Percentiles rank a stretch among this genome's conserved stretches.
Evolutionary conservation across 2,113 vertebrate genomes (phyloP).

Genomic region (Mustela lutreola): DNA sequence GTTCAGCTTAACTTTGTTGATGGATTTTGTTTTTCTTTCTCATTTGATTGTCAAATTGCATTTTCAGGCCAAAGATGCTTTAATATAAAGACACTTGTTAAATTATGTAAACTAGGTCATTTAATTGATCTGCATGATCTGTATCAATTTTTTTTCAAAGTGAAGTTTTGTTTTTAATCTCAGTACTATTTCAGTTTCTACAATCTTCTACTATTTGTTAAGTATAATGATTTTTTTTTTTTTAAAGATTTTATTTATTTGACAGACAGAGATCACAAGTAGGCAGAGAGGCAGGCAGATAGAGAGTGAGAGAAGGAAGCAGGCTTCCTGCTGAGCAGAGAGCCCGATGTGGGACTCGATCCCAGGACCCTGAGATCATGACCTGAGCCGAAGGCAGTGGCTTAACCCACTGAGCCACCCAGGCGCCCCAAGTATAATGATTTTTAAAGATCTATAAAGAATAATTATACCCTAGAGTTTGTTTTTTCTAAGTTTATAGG

Average conservation of each 20-base stretch:
- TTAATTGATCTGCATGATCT: not conserved
- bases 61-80: not conserved
- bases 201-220: not conserved
- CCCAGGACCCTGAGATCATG: no score
- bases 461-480: not conserved
- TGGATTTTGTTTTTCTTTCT: conserved; percentile 30
- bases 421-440: not conserved
- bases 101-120: not conserved
- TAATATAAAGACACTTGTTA: conserved; percentile 22
- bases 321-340: no score
- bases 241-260: no score
- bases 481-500: not conserved
- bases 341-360: no score
- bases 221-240: not conserved
- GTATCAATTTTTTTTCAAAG: not conserved
- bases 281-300: no score
- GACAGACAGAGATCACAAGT: no score
- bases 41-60: not conserved
- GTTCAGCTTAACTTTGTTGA: conserved; percentile 29
- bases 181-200: not conserved
- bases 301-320: no score
- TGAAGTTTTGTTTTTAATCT: conserved; percentile 27
- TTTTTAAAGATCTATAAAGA: not conserved
- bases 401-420: no score
- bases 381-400: no score